Percentiles rank a stretch among this genome's conserved stretches.
phyloP scores from a whole-genome alignment of 2,888 invertebrate species.

The Meiosimyza decipiens region DNA sequence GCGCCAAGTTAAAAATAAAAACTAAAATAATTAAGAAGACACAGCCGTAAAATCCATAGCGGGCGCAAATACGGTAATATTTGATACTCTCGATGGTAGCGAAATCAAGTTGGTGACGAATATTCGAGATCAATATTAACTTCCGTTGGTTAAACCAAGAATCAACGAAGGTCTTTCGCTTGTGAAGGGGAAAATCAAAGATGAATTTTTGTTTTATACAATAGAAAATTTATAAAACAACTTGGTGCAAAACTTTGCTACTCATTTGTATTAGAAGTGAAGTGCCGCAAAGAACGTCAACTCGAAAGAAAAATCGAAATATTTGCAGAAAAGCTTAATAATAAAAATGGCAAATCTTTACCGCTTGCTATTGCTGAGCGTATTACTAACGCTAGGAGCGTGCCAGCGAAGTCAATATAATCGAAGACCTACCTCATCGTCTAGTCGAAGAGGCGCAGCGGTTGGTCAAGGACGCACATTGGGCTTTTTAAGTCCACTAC shows the following conservation, averaged over 20 bases:
- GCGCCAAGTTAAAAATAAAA: background rate
- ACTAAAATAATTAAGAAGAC: background rate
- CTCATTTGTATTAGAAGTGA: background rate
- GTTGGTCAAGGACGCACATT: constrained; percentile 42
- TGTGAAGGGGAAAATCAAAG: constrained; percentile 10
- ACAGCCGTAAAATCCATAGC: background rate
- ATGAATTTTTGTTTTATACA: background rate
- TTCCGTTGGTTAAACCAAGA: constrained; percentile 18
- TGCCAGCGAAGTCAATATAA: background rate
- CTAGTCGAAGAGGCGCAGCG: background rate
- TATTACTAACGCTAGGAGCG: constrained; percentile 16
- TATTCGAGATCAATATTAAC: background rate
- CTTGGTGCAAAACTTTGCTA: background rate
- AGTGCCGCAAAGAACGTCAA: background rate
- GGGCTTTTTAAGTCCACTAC: constrained; percentile 36
- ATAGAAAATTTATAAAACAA: constrained; percentile 2
- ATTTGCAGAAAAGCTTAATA: background rate
- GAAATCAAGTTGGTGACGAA: constrained; percentile 14
- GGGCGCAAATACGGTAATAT: too few relatives aligned
- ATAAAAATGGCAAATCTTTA: background rate
- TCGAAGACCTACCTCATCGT: background rate
- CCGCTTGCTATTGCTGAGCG: constrained; percentile 10
- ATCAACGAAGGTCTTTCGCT: constrained; percentile 16
- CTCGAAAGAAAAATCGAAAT: background rate
- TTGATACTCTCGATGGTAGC: too few relatives aligned